Evolutionary conservation across 2,797 vertebrate genomes (phyloP).

Genomic region (Gymnocypris eckloni): DNA sequence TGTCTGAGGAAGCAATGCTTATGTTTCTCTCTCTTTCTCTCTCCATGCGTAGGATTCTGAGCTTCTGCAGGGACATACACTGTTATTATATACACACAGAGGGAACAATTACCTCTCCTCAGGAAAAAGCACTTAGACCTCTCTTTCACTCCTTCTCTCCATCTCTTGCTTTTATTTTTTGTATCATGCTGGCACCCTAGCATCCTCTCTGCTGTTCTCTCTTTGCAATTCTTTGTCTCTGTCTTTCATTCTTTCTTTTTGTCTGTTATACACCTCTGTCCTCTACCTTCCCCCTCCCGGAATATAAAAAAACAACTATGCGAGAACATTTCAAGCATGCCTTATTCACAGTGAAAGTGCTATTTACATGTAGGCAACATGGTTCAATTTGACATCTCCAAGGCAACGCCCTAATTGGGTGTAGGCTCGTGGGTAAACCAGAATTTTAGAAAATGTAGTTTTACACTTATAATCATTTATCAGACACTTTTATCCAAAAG

Average conservation of each 20-base stretch:
- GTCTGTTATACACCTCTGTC: constrained; percentile 5
- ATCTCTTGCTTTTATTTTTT: constrained; percentile 36
- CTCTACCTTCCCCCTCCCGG: not conserved
- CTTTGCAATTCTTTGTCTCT: constrained; percentile 28
- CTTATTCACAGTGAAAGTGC: not conserved
- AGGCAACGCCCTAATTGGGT: not conserved
- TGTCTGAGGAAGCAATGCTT: constrained; percentile 47
- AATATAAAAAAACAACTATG: not conserved
- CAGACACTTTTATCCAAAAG: not conserved
- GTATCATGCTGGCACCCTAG: constrained; percentile 25
- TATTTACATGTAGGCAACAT: constrained; percentile 6
- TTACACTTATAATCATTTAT: not conserved
- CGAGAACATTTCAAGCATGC: not conserved
- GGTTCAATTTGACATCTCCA: constrained; percentile 7
- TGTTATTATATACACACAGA: constrained; percentile 60
- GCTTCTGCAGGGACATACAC: constrained; percentile 51
- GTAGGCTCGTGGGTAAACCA: constrained; percentile 7
- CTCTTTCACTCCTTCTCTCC: constrained; percentile 39
- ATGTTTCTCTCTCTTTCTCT: constrained; percentile 40
- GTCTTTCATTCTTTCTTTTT: constrained; percentile 27
- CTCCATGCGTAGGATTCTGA: constrained; percentile 48
- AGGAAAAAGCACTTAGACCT: constrained; percentile 63
- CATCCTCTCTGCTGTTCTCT: constrained; percentile 36
- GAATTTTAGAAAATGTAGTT: not conserved
- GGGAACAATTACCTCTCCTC: constrained; percentile 61